Evolutionary conservation across 2,113 vertebrate genomes (phyloP).

Genomic region (Myotis brandtii): DNA sequence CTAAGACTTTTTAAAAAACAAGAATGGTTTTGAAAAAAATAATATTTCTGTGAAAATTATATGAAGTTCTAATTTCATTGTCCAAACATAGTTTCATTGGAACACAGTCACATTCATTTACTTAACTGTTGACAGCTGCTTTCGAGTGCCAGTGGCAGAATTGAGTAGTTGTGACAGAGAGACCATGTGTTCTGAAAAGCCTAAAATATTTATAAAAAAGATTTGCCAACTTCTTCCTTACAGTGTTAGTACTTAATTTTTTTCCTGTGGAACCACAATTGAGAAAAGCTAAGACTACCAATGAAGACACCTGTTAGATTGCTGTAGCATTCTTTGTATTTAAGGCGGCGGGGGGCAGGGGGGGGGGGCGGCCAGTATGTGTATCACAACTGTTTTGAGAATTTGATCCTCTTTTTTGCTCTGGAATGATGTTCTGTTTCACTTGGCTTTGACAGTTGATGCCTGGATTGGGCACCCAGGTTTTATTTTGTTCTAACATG

Average conservation of each 20-base stretch:
- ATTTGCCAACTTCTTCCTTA: not conserved
- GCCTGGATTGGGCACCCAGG: not conserved
- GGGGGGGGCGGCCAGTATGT: not conserved
- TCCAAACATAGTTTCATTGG: slow-evolving; percentile 35
- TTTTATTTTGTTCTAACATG: slow-evolving; percentile 66
- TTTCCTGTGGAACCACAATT: not conserved
- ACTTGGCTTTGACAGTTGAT: slow-evolving; percentile 38
- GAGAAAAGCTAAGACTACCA: slow-evolving; percentile 1
- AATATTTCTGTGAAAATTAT: slow-evolving; percentile 43
- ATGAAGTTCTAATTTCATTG: slow-evolving; percentile 30
- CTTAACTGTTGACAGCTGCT: slow-evolving; percentile 36
- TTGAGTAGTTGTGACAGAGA: slow-evolving; percentile 19
- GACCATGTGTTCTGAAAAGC: not conserved
- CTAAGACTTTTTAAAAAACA: not conserved
- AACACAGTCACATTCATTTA: slow-evolving; percentile 9
- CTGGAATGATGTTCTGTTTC: slow-evolving; percentile 11
- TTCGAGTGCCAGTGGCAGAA: not conserved
- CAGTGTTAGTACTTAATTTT: not conserved
- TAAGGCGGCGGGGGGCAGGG: not conserved
- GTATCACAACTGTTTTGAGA: not conserved
- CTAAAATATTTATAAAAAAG: slow-evolving; percentile 11
- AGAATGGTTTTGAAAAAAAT: not conserved
- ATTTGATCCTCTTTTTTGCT: slow-evolving; percentile 49
- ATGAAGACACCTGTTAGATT: not conserved
- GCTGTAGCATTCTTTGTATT: not conserved